Evolutionary conservation across 2,888 invertebrate species (phyloP).

Genomic region (Machimus atricapillus): DNA sequence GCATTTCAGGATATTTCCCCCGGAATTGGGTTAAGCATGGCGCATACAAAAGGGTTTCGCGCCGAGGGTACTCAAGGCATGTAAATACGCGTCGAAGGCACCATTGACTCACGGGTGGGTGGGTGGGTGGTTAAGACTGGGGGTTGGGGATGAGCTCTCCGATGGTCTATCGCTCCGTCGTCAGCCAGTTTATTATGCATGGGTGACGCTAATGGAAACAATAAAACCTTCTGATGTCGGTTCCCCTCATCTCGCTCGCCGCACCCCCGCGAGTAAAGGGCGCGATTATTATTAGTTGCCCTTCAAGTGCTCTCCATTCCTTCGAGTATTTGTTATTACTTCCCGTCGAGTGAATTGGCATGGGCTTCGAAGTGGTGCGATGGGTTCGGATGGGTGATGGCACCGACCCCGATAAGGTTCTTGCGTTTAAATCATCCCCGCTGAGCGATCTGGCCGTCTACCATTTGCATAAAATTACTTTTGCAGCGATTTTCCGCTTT

Average conservation of each 20-base stretch:
- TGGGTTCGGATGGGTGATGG: neutral
- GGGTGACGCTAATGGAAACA: slow-evolving; percentile 28
- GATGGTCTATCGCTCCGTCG: slow-evolving; percentile 40
- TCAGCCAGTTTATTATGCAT: slow-evolving; percentile 41
- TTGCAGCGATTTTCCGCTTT: neutral
- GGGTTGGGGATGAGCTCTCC: neutral
- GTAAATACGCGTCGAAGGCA: neutral
- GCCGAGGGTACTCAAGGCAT: neutral
- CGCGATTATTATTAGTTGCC: slow-evolving; percentile 20
- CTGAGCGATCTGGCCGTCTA: neutral
- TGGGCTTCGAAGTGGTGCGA: neutral
- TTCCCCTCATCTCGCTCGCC: neutral
- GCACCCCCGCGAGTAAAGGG: neutral
- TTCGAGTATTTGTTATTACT: slow-evolving; percentile 24
- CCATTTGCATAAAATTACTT: neutral
- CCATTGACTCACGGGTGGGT: neutral
- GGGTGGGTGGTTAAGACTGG: no score
- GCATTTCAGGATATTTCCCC: slow-evolving; percentile 36
- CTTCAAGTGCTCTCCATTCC: slow-evolving; percentile 22
- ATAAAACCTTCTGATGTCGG: neutral
- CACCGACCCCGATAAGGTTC: neutral
- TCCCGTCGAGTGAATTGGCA: slow-evolving; percentile 14
- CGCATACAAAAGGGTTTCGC: slow-evolving; percentile 25
- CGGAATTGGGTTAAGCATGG: slow-evolving; percentile 44
- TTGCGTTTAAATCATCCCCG: neutral